A percentile compares a stretch with the other conserved stretches of the same genome.
Conservation (phyloP, 1,140 invertebrate species). For the Calosoma granatense region DNA sequence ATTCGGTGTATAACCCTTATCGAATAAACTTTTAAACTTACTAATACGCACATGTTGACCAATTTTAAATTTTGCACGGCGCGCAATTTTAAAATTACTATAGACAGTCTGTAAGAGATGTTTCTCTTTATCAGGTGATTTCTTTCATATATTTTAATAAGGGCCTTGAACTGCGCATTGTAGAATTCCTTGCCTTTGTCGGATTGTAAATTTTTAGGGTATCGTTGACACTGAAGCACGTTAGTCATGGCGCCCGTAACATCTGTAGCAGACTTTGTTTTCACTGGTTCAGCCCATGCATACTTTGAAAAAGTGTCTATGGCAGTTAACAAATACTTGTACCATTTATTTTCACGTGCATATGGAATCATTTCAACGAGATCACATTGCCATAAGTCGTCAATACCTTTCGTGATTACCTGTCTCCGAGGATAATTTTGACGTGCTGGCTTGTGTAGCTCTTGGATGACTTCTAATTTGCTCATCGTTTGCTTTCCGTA, state of each 20-base stretch:
- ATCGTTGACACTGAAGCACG: no score
- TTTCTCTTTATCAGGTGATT: constrained; percentile 21
- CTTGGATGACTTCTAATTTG: no score
- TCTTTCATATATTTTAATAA: constrained; percentile 27
- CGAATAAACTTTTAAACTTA: no score
- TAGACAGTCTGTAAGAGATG: constrained; percentile 19
- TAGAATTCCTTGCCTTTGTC: constrained; percentile 31
- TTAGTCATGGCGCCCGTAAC: constrained; percentile 22
- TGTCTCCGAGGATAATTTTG: no score
- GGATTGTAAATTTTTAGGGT: constrained; percentile 23
- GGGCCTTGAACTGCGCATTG: constrained; percentile 22
- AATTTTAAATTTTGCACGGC: no score
- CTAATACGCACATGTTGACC: no score
- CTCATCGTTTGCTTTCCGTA: no score
- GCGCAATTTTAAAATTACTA: constrained; percentile 16
- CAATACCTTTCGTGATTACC: no score
- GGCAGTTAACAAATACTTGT: constrained; percentile 25
- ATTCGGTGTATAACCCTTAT: no score
- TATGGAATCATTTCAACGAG: no score
- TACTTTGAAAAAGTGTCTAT: constrained; percentile 31
- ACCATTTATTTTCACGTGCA: constrained; percentile 22
- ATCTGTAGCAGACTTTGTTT: constrained; percentile 22
- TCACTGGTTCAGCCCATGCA: constrained; percentile 24
- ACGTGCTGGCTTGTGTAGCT: no score
- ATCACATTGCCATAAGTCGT: no score